These are phyloP conservation scores for Picathartes gymnocephalus DNA, from an alignment of 2,113 vertebrate species.

Conservation along the genomic window DNA sequence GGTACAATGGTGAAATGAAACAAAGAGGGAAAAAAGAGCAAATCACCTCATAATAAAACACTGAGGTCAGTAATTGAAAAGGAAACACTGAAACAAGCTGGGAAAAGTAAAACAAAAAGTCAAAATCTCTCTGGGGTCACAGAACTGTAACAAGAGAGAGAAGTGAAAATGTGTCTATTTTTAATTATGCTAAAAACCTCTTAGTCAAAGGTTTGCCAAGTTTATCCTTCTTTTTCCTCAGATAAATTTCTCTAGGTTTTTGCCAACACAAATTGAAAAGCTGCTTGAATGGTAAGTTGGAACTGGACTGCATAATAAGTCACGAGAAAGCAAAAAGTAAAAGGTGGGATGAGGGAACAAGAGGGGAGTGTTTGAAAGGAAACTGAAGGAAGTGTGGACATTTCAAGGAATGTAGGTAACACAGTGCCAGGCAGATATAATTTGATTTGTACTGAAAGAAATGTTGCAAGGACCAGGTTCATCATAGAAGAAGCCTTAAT, in stretches of 20 bases:
- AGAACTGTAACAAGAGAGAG: not conserved
- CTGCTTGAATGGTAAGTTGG: not conserved
- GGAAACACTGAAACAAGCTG: not conserved
- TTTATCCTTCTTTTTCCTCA: not conserved
- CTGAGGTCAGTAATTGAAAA: not conserved
- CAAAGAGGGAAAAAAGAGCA: rapidly evolving
- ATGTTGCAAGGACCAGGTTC: not conserved
- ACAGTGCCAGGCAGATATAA: not conserved
- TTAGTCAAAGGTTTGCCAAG: not conserved
- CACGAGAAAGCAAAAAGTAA: not conserved
- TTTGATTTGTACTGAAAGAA: not conserved
- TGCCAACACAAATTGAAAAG: not conserved
- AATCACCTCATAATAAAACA: not conserved
- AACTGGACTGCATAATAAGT: not conserved
- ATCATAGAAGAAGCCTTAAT: not conserved
- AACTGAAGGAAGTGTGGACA: not conserved
- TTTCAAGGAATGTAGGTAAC: not conserved
- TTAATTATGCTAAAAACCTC: not conserved
- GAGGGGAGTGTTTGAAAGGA: not conserved
- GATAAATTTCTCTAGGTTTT: not conserved
- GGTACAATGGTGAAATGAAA: not conserved
- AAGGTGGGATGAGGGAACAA: not conserved
- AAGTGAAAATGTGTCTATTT: not conserved
- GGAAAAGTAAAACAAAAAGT: not conserved
- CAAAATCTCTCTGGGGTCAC: not conserved